Evolutionary conservation across 37 sponge, comb jelly and placozoan species (phyloP).

Genomic region (Amphimedon queenslandica): DNA sequence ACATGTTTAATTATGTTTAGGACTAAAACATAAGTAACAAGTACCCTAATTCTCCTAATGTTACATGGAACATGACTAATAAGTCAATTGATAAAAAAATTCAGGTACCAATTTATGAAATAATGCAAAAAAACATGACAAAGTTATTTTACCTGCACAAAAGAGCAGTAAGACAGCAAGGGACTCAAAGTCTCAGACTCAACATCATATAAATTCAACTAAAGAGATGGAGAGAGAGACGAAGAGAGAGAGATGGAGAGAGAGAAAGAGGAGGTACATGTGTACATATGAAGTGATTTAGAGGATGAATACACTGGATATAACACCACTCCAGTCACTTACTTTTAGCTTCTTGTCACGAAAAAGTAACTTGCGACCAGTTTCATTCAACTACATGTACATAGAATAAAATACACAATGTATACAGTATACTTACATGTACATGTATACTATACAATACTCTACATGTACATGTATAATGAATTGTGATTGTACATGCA

Average conservation of each 20-base stretch:
- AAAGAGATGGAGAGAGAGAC: not conserved
- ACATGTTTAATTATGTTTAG: too few relatives aligned
- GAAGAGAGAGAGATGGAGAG: too few relatives aligned
- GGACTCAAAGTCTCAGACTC: constrained; percentile 62
- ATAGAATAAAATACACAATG: not conserved
- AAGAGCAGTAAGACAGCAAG: constrained; percentile 93
- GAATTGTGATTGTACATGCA: not conserved
- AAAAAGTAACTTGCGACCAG: constrained; percentile 92
- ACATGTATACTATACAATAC: not conserved
- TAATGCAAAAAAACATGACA: not conserved
- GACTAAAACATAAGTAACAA: too few relatives aligned
- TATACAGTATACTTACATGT: not conserved
- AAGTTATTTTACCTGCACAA: constrained; percentile 73
- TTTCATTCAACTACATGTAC: constrained; percentile 96
- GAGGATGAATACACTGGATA: too few relatives aligned
- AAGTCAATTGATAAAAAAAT: not conserved
- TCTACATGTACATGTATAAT: not conserved
- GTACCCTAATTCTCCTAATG: too few relatives aligned
- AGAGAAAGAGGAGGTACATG: too few relatives aligned
- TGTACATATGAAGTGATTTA: too few relatives aligned
- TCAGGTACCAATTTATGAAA: not conserved
- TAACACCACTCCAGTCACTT: not conserved
- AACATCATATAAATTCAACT: constrained; percentile 89
- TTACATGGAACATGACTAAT: too few relatives aligned
- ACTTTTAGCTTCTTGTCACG: constrained; percentile 92